Evolutionary conservation across 2,888 invertebrate species (phyloP).

Genomic region (Nephrotoma flavescens): DNA sequence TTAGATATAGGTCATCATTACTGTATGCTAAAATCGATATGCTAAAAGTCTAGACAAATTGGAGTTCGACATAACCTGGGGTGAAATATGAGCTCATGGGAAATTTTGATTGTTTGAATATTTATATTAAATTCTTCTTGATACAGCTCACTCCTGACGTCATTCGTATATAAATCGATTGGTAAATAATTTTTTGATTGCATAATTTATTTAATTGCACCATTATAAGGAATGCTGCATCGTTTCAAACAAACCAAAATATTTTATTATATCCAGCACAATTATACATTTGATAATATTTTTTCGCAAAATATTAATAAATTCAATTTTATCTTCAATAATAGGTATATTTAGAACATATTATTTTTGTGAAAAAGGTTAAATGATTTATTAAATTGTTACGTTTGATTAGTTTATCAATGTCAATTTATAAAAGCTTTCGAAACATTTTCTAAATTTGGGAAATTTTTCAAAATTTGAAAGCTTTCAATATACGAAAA

Average conservation of each 20-base stretch:
- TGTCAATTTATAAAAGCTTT: too few relatives aligned
- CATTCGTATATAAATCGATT: neutral
- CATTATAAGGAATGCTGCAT: neutral
- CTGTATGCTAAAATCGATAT: neutral
- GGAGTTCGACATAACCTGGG: neutral
- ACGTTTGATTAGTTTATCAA: too few relatives aligned
- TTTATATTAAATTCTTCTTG: neutral
- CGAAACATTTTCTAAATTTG: too few relatives aligned
- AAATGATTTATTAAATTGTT: too few relatives aligned
- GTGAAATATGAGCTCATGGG: neutral
- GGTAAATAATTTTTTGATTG: neutral
- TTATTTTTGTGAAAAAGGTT: too few relatives aligned
- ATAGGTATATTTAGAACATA: too few relatives aligned
- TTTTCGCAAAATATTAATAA: too few relatives aligned
- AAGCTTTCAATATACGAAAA: too few relatives aligned
- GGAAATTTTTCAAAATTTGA: too few relatives aligned
- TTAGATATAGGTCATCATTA: neutral
- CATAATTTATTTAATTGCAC: neutral
- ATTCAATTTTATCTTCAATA: too few relatives aligned
- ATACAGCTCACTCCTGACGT: neutral
- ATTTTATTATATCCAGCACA: neutral
- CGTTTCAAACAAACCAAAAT: neutral
- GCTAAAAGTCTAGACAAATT: neutral
- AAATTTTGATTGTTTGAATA: neutral
- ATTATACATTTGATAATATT: too few relatives aligned